Evolutionary conservation across 2,113 vertebrate genomes (phyloP).

Genomic region (Vulpes ferrilata): DNA sequence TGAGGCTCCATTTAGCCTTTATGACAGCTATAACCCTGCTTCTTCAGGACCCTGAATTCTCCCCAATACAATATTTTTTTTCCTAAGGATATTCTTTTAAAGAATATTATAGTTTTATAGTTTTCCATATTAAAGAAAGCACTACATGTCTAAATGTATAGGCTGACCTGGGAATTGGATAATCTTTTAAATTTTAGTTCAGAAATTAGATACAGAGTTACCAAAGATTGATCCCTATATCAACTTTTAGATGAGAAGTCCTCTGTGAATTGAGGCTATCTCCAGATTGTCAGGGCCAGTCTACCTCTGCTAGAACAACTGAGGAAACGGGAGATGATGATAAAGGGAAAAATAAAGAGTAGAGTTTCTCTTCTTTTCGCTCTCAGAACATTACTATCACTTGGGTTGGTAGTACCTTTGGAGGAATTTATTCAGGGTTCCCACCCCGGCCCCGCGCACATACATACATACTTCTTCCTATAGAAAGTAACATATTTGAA

Average conservation of each 20-base stretch:
- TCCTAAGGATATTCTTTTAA: neutral
- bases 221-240: neutral
- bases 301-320: neutral
- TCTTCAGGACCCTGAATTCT: neutral
- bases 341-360: neutral
- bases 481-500: slow-evolving; percentile 52
- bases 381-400: neutral
- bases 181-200: slow-evolving; percentile 51
- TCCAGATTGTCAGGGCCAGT: neutral
- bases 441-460: accelerated
- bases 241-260: neutral
- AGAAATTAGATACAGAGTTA: slow-evolving; percentile 13
- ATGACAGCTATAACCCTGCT: neutral
- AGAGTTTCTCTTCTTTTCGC: neutral
- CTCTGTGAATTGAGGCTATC: neutral
- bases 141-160: neutral
- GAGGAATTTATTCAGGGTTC: neutral
- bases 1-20: neutral
- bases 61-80: neutral
- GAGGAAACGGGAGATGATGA: neutral
- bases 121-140: slow-evolving; percentile 50
- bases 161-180: neutral
- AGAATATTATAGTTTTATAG: neutral
- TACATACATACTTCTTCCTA: neutral
- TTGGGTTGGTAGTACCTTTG: slow-evolving; percentile 4